A percentile compares a stretch with the other conserved stretches of the same genome.
These are phyloP conservation scores for human (Homo sapiens) DNA, from an alignment of 2,113 vertebrate genomes.

Conservation along the genomic window GRCh38 chr17:75248501-75249000, in stretches of 20 bases:
- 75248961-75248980: not conserved
- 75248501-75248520: not conserved
- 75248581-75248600: no score
- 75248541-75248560: not conserved
- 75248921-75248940: not conserved
- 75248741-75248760: not conserved
- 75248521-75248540: not conserved
- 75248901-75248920: not conserved
- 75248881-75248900: not conserved
- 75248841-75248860: not conserved
- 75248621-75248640: no score
- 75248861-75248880: not conserved
- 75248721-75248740: not conserved
- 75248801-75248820: not conserved
- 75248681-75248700: not conserved
- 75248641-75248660: not conserved
- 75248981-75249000: not conserved
- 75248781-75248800: not conserved
- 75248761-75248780: not conserved
- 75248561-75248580: not conserved
- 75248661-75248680: not conserved
- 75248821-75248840: not conserved
- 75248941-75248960: accelerated
- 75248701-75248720: not conserved
- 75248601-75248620: no score